These are phyloP conservation scores for Dreissena polymorpha DNA, from an alignment of 1,140 invertebrate species.

Conservation along the genomic window DNA sequence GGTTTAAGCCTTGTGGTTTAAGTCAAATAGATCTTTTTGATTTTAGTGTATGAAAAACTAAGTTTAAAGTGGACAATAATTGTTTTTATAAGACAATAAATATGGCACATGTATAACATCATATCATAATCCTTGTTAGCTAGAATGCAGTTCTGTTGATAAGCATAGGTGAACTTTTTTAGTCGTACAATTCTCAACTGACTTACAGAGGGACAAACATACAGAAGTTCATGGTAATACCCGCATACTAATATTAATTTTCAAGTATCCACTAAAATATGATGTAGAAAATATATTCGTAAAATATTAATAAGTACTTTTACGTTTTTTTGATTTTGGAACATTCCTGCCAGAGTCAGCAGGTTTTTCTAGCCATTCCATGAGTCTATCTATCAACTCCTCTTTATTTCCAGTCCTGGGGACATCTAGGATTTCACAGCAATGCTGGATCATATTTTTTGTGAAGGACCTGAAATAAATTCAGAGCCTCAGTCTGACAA, in stretches of 20 bases:
- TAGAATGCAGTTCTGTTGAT: not conserved
- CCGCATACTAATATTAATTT: not conserved
- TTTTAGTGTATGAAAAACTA: too few species aligned
- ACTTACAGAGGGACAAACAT: not conserved
- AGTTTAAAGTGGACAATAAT: too few species aligned
- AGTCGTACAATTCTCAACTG: not conserved
- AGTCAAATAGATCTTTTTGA: too few species aligned
- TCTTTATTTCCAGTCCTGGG: slow-evolving; percentile 75
- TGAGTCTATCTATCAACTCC: slow-evolving; percentile 72
- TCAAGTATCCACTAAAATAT: not conserved
- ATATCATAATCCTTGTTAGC: not conserved
- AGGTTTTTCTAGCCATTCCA: slow-evolving; percentile 76
- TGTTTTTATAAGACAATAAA: too few species aligned
- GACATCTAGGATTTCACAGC: slow-evolving; percentile 74
- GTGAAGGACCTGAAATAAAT: slow-evolving; percentile 66
- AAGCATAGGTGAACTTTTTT: not conserved
- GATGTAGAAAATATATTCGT: not conserved
- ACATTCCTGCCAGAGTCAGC: slow-evolving; percentile 69
- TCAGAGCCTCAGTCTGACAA: not conserved
- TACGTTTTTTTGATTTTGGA: slow-evolving; percentile 64
- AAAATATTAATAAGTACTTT: slow-evolving; percentile 56
- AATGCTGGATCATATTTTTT: slow-evolving; percentile 66
- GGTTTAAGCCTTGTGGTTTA: too few species aligned
- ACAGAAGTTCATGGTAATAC: not conserved
- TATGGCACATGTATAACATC: not conserved